Conservation (phyloP, 2,888 invertebrate genomes). For the Drosophila diplacantha region DNA sequence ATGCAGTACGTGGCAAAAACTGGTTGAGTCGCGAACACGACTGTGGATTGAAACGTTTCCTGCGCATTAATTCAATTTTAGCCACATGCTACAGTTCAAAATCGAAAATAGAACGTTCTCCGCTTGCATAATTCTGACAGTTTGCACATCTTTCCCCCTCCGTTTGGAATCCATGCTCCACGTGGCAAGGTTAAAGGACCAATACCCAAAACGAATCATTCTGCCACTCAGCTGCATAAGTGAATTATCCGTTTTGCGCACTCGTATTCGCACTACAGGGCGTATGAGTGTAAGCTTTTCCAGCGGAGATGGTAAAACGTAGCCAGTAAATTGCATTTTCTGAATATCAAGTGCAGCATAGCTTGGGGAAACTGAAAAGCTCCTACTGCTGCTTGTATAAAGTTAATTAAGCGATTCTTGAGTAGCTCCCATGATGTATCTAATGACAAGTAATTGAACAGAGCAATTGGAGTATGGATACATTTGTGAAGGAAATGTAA, state of each 20-base stretch:
- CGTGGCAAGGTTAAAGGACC: slow-evolving; percentile 25
- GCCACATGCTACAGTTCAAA: slow-evolving; percentile 27
- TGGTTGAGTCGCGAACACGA: slow-evolving; percentile 13
- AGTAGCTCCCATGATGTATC: background rate
- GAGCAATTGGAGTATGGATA: background rate
- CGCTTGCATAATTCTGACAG: slow-evolving; percentile 29
- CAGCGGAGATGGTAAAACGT: background rate
- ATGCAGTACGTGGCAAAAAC: slow-evolving; percentile 36
- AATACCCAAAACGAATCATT: slow-evolving; percentile 12
- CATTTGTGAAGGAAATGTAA: background rate
- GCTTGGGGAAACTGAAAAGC: slow-evolving; percentile 11
- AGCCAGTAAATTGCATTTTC: slow-evolving; percentile 33
- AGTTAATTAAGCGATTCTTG: slow-evolving; percentile 21
- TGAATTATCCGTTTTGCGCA: slow-evolving; percentile 40
- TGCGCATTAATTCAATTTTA: slow-evolving; percentile 40
- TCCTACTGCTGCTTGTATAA: slow-evolving; percentile 4
- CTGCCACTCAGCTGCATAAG: slow-evolving; percentile 41
- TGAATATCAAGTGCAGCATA: slow-evolving; percentile 7
- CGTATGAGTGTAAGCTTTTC: slow-evolving; percentile 48
- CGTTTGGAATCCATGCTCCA: slow-evolving; percentile 25
- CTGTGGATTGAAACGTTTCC: slow-evolving; percentile 40
- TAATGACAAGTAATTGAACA: background rate
- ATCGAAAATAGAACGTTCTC: slow-evolving; percentile 22
- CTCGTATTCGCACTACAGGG: slow-evolving; percentile 35
- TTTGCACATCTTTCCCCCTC: slow-evolving; percentile 3